phyloP scores from a whole-genome alignment of 2,113 vertebrate species.

The Eudorcas thomsonii region DNA sequence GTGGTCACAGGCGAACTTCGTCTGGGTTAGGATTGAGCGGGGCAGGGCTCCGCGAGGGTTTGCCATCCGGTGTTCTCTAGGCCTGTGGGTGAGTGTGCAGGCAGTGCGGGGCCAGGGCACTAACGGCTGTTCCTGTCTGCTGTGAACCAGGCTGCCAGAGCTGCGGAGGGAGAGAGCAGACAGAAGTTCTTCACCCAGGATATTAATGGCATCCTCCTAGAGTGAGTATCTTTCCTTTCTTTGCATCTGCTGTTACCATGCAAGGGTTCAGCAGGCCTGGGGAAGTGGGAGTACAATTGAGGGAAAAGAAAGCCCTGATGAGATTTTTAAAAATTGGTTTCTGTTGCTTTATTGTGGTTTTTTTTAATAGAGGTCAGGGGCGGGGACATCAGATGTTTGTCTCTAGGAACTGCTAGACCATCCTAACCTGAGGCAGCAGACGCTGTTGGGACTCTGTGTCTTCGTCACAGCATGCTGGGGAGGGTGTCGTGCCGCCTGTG shows the following conservation, averaged over 20 bases:
- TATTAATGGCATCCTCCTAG: slow-evolving; percentile 90
- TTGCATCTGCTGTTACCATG: background rate
- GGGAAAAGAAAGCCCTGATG: background rate
- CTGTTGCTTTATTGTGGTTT: background rate
- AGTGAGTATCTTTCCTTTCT: slow-evolving; percentile 85
- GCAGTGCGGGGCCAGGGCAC: background rate
- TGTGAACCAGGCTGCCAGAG: slow-evolving; percentile 86
- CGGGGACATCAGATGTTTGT: background rate
- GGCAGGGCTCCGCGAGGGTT: background rate
- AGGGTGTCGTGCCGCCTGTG: background rate
- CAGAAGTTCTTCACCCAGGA: slow-evolving; percentile 93
- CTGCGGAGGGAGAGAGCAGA: slow-evolving; percentile 89
- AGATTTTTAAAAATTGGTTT: background rate
- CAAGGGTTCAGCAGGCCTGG: background rate
- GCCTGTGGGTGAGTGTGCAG: background rate
- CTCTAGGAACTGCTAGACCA: background rate
- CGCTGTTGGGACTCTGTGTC: background rate
- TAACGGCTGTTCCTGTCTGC: slow-evolving; percentile 59
- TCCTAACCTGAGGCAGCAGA: background rate
- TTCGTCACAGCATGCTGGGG: background rate
- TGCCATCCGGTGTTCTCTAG: background rate
- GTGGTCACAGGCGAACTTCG: background rate
- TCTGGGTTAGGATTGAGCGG: background rate
- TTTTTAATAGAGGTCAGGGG: background rate
- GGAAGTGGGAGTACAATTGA: background rate